Base-by-base conservation (phyloP, 2,888 invertebrate species). In the Polymixis flavicincta region DNA sequence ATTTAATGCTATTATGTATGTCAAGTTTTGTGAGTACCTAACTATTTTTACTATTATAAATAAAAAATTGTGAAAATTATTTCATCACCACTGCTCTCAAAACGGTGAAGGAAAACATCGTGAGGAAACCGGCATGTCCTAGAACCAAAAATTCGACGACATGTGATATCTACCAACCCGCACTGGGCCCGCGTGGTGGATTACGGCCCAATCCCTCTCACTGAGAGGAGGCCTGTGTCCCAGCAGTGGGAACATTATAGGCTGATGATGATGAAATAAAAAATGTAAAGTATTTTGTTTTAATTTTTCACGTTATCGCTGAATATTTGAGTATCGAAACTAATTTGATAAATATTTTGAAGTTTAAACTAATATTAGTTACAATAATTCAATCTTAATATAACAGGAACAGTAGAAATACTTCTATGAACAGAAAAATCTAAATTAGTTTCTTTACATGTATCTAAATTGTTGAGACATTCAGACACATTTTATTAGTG, bases 11-110 rank as follows among this genome's bases (percentile, higher is more conserved):
- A 45, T 9, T 70, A 50, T 25, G 61, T 57, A 25, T 55, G 6
- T n/a, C 37, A 70, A 48, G 55, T 55, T 76, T 75, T 63, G 48
- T 55, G 32, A 70, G 17, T 3, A 50, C 9, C n/a, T 52, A 59
- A 28, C 22, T 52, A 67, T 68, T 60, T 28, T 37, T n/a, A 54
- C 37, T 19, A 37, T 22, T 50, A 4, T 7, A 55, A 76, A 63
- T 63, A 76, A 64, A 71, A 32, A 8, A n/a, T n/a, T n/a, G n/a
- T n/a, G n/a, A n/a, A n/a, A n/a, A n/a, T n/a, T n/a, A n/a, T n/a
- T n/a, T n/a, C n/a, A n/a, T n/a, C n/a, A n/a, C n/a, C n/a, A n/a
- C n/a, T n/a, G n/a, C n/a, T n/a, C n/a, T n/a, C n/a, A n/a, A n/a
- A n/a, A n/a, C n/a, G n/a, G n/a, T n/a, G n/a, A n/a, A n/a, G n/a